Evolutionary conservation across 2,797 vertebrate genomes (phyloP), one percentile per base, ranked within the genome.

Genomic region (Alosa sapidissima): DNA sequence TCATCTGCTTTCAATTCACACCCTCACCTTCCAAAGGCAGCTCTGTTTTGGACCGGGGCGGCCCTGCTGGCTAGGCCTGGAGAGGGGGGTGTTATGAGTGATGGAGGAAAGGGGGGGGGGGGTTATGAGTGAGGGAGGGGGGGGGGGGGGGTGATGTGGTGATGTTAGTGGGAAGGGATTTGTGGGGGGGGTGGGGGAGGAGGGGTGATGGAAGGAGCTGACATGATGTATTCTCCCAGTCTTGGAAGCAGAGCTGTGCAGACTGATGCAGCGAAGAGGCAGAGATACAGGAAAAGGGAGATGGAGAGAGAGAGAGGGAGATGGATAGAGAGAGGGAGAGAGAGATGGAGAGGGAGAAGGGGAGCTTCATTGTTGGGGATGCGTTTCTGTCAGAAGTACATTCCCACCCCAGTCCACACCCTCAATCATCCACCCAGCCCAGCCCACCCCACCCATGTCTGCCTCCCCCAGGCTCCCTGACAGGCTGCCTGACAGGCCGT

Each of bases 1-100:
- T 91, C 90, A 91, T 92, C 90, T 93, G 91, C 82, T 92, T 92
- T 86, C 86, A 85, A 93, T 91, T 93, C 85, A 87, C 81, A 85
- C 87, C 72, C 83, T 47, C 41, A n/a, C 82, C 85, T 84, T 83
- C 86, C 86, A 84, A 84, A 85, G 81, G 60, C 62, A 8, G 24
- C 62, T 13, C 48, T n/a, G 8, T 9, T 21, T 33, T 65, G 24
- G 62, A 33, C 10, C 0, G 9, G 62, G 24, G 24, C 24, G 62
- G 9, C 62, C 62, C 24, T 11, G 62, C 62, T 68, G 62, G 28
- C 62, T 68, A 68, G 24, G 55, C 55, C 21, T 58, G 55, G 19
- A 58, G 19, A 21, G 5, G 19, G 55, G 19, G 55, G 55, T 58
- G 55, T 58, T 58, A 58, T 58, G 19, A 58, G 5, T 19, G 62